Conservation (phyloP, 2,888 invertebrate species). For the Rhyacophila evoluta region DNA sequence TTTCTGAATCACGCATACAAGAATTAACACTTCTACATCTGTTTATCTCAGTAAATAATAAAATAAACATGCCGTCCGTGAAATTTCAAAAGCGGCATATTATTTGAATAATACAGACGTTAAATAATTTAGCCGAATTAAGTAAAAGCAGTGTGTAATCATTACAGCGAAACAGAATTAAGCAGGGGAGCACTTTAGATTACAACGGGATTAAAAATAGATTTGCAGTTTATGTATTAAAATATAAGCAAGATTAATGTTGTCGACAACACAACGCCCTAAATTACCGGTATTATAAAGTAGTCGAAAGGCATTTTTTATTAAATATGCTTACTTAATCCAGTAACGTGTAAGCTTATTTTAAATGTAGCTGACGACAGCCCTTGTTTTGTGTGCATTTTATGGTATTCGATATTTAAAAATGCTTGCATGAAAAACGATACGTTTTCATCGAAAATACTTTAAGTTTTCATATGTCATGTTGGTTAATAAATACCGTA, state of each 20-base stretch:
- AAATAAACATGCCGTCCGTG: background rate
- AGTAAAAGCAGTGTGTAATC: background rate
- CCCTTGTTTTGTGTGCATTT: too few relatives aligned
- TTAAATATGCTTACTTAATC: background rate
- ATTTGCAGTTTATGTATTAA: background rate
- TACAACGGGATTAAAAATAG: slow-evolving; percentile 15
- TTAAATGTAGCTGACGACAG: background rate
- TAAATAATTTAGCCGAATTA: background rate
- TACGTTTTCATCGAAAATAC: too few relatives aligned
- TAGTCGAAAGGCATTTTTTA: background rate
- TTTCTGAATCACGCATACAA: too few relatives aligned
- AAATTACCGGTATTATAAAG: too few relatives aligned
- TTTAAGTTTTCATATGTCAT: too few relatives aligned
- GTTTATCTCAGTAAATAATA: too few relatives aligned
- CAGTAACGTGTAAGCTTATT: background rate
- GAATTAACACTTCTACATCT: too few relatives aligned
- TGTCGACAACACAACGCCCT: background rate
- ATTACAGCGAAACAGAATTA: background rate
- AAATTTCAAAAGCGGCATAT: background rate
- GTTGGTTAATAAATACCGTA: too few relatives aligned
- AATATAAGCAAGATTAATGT: background rate
- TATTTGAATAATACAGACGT: background rate
- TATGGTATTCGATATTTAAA: too few relatives aligned
- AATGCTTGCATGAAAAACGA: too few relatives aligned
- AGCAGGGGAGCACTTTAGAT: slow-evolving; percentile 12